Evolutionary conservation across 2,888 invertebrate species (phyloP), one percentile per base, ranked within the genome.

Genomic region (Pogonocherus hispidulus): DNA sequence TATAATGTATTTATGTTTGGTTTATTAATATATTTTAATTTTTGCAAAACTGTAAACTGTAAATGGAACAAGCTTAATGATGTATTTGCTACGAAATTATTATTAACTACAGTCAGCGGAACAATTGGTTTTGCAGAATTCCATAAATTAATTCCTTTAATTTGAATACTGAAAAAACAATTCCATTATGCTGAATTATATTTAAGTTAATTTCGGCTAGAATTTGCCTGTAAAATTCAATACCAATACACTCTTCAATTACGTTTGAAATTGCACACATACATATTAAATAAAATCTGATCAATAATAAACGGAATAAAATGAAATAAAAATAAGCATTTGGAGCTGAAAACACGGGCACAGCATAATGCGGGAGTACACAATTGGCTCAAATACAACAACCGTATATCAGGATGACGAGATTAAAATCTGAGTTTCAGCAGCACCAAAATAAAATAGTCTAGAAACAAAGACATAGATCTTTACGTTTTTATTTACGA

Each of bases 371-470:
- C 57, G 27, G 57, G 47, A 32, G 14, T 51, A 41, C 46, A 67
- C 69, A 70, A 70, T 70, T 64, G 69, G 73, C 66, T 66, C 54
- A 65, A 65, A 57, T 55, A 67, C 69, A 69, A 64, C 60, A 63
- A 64, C 65, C 41, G n/a, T 57, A 47, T 59, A 59, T 59, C 59
- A 52, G 67, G 49, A 64, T 71, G 71, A 70, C 67, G 68, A 71
- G 73, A 73, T 73, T 70, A 70, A 71, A 69, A 73, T 73, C 73
- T 70, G 66, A 59, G 66, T 67, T 59, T 67, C 67, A 67, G 57
- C 71, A 63, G 35, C 64, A 59, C 60, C 55, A 27, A 66, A 70
- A 64, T 57, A 63, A 65, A 57, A 59, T 44, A 35, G 57, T 22
- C 27, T 49, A 47, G 57, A 57, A 69, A 66, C 49, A 62, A 63